Evolutionary conservation across 2,113 vertebrate species (phyloP), one percentile per base, ranked within the genome.

Genomic region (Amblyopsis rosae): DNA sequence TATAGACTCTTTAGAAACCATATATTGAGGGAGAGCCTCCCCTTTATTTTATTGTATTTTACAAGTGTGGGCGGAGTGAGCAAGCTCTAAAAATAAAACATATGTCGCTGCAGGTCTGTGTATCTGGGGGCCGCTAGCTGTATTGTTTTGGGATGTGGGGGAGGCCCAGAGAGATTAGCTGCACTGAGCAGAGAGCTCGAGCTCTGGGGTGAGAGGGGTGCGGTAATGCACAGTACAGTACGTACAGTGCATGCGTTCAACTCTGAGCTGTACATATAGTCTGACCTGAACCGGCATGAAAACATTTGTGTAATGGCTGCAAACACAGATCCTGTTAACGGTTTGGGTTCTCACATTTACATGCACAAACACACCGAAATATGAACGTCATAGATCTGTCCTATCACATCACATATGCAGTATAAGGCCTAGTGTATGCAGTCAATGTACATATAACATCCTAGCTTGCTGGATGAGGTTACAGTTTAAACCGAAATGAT

Each of bases 81-180:
- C 67, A 77, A 72, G 62, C 82, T 87, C 91, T 92, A 92, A 92
- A 93, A 93, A 93, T 92, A 92, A 91, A 93, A 87, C 87, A 91
- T 74, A 86, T 92, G 89, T 89, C 92, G 71, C 82, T 88, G 69
- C 86, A 89, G 85, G 84, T 89, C 88, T 88, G 81, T 84, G 83
- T 79, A 87, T 86, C 76, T 76, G 83, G 79, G 81, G 65, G 83
- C 84, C 88, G 69, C 83, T 56, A 59, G 69, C 80, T 64, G 49
- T 90, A 91, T 91, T 91, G 90, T 91, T 90, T 87, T 87, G 84
- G 88, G 82, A 88, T 83, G 82, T 84, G 87, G 82, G 83, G 86
- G 89, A 89, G 84, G 79, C 71, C 73, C 72, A 47, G 67, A 70
- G 75, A 81, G 61, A 79, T 65, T 82, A 65, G 67, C 70, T 84